A percentile compares a stretch with the other conserved stretches of the same genome.
Evolutionary conservation across 2,797 vertebrate species (phyloP).

Genomic region (Coregonus sp.): DNA sequence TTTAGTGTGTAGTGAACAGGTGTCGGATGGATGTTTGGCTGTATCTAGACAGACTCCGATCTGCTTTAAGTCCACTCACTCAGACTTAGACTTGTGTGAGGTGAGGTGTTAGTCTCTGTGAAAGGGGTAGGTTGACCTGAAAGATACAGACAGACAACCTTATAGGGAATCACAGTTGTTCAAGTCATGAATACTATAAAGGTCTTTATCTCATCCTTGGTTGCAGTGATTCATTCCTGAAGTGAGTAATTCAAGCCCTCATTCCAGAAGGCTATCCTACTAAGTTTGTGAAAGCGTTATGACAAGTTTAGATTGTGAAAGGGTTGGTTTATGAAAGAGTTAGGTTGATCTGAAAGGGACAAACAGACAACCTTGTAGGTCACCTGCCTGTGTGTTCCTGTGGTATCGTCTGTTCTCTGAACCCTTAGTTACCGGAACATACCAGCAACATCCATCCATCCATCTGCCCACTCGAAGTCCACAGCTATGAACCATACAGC

Average conservation of each 20-base stretch:
- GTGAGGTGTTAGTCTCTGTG: background rate
- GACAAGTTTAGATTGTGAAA: background rate
- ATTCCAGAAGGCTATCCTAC: background rate
- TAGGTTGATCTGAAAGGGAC: background rate
- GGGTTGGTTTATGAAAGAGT: background rate
- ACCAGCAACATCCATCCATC: background rate
- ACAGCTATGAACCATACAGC: background rate
- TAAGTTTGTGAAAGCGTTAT: background rate
- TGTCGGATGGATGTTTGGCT: background rate
- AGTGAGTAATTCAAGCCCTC: background rate
- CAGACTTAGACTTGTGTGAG: background rate
- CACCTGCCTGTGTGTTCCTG: background rate
- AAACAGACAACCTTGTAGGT: background rate
- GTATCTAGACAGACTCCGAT: slow-evolving; percentile 4
- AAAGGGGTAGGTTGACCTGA: background rate
- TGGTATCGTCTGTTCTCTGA: slow-evolving; percentile 14
- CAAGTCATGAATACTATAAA: background rate
- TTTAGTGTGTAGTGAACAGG: background rate
- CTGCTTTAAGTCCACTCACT: background rate
- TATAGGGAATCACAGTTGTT: background rate
- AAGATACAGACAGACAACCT: background rate
- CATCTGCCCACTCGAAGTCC: slow-evolving; percentile 25
- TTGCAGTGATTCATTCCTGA: background rate
- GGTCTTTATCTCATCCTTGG: background rate
- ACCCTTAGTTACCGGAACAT: background rate